Percentiles rank a stretch among this genome's conserved stretches.
Conservation (phyloP, 2,113 vertebrate species). For the Glaucomys volans region DNA sequence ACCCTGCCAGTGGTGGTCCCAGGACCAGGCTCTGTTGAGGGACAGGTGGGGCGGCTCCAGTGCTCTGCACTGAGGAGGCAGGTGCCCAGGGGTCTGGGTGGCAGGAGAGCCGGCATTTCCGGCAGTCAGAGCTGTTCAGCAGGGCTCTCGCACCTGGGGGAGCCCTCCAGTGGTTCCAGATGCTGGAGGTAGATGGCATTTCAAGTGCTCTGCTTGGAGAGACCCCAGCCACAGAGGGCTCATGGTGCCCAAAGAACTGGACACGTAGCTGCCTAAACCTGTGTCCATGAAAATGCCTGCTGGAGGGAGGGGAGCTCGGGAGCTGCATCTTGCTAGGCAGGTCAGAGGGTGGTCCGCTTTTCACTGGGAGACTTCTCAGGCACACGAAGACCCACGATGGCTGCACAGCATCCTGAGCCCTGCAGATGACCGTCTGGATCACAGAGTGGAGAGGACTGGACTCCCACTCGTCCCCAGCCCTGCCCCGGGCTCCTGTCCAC, state of each 20-base stretch:
- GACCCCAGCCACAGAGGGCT: fast-evolving
- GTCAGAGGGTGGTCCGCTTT: not conserved
- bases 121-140: fast-evolving
- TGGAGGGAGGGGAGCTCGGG: not conserved
- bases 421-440: not conserved
- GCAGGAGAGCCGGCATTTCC: no score
- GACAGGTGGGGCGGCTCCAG: no score
- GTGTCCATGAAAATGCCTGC: not conserved
- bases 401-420: not conserved
- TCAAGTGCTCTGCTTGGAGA: not conserved
- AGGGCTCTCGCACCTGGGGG: not conserved
- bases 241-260: not conserved
- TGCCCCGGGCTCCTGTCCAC: not conserved
- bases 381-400: not conserved
- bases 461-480: not conserved
- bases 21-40: not conserved
- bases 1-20: not conserved
- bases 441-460: not conserved
- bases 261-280: not conserved
- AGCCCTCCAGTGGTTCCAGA: no score
- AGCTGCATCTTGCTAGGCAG: no score
- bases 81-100: no score
- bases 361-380: not conserved
- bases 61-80: not conserved
- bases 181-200: not conserved